phyloP scores from a whole-genome alignment of 2,113 vertebrate genomes.

The Sapayoa aenigma region DNA sequence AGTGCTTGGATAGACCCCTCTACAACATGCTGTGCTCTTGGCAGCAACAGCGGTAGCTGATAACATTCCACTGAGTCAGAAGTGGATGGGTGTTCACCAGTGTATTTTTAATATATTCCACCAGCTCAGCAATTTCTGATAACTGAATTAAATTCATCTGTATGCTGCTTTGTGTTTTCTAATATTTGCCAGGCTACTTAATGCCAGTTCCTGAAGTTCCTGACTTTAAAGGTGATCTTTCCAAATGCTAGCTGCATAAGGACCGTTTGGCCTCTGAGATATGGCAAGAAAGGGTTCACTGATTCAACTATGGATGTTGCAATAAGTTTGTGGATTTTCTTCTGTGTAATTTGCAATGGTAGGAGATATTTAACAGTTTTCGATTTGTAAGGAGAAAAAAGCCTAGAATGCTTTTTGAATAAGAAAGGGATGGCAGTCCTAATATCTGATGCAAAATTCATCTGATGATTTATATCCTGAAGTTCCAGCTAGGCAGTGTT shows the following conservation, averaged over 20 bases:
- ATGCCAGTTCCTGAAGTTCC: not conserved
- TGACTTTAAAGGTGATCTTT: not conserved
- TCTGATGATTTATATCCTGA: not conserved
- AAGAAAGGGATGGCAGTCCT: not conserved
- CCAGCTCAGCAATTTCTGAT: not conserved
- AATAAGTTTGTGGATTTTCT: not conserved
- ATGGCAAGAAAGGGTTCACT: not conserved
- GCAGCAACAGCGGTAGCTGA: not conserved
- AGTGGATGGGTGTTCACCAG: not conserved
- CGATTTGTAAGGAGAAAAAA: not conserved
- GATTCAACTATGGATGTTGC: not conserved
- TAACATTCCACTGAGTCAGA: not conserved
- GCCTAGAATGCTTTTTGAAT: not conserved
- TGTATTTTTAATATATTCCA: not conserved
- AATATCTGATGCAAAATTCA: not conserved
- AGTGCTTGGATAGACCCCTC: not conserved
- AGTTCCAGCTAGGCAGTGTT: not conserved
- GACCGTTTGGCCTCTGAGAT: not conserved
- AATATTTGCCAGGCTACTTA: not conserved
- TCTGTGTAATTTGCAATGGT: not conserved
- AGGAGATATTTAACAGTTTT: not conserved
- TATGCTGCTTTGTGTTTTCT: not conserved
- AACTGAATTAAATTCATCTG: not conserved
- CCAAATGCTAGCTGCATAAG: not conserved
- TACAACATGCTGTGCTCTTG: not conserved